Evolutionary conservation across 2,888 invertebrate species (phyloP).

Genomic region (Abrostola tripartita): DNA sequence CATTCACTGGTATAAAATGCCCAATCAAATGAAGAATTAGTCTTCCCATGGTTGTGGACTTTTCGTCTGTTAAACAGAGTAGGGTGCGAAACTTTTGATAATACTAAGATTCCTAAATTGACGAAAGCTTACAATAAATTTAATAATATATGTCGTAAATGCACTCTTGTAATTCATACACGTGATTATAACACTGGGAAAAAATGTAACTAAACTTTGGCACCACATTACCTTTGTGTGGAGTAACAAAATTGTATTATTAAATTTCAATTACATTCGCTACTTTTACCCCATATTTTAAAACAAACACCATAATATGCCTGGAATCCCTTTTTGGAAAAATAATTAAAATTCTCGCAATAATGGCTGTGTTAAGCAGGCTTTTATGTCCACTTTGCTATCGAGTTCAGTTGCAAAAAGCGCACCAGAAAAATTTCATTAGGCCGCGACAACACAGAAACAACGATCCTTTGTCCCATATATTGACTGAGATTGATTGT

Average conservation of each 20-base stretch:
- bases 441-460: slow-evolving; percentile 75
- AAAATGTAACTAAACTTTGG: too few species aligned
- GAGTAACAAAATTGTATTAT: neutral
- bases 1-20: neutral
- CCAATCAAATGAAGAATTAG: neutral
- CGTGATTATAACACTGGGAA: too few species aligned
- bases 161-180: too few species aligned
- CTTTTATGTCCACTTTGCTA: slow-evolving; percentile 32
- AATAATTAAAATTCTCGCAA: slow-evolving; percentile 18
- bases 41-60: neutral
- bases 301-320: slow-evolving; percentile 8
- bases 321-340: slow-evolving; percentile 16
- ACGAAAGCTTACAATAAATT: too few species aligned
- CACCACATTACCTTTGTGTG: neutral
- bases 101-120: too few species aligned
- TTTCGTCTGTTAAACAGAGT: neutral
- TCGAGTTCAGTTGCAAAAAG: slow-evolving; percentile 57
- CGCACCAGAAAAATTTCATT: slow-evolving; percentile 78
- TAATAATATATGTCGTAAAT: too few species aligned
- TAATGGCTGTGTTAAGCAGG: slow-evolving; percentile 25
- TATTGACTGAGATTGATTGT: slow-evolving; percentile 87
- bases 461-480: slow-evolving; percentile 82
- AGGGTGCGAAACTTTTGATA: too few species aligned
- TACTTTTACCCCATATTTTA: slow-evolving; percentile 16
- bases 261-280: neutral